Conservation (phyloP, 2,797 vertebrate species). For the Myiothlypis chrysogaster region DNA sequence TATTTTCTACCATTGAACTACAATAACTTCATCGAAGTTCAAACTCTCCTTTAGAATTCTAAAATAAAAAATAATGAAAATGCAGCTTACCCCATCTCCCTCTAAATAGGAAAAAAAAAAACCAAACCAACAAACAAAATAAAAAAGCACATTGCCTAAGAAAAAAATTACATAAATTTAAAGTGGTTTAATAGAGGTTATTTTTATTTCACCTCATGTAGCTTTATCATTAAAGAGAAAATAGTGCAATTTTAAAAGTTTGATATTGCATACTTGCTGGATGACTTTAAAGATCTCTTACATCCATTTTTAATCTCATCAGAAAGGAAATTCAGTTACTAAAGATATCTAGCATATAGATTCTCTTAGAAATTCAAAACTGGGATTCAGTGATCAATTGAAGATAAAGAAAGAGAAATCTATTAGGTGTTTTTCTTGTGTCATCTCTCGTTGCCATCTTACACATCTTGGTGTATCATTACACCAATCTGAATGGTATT, state of each 20-base stretch:
- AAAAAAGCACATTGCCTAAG: not conserved
- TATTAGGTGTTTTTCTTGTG: not conserved
- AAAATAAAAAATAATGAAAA: not conserved
- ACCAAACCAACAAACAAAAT: not conserved
- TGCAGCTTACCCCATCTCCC: fast-evolving
- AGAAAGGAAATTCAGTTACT: not conserved
- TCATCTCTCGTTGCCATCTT: not conserved
- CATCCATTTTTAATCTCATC: not conserved
- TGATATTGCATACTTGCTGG: fast-evolving
- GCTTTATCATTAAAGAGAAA: not conserved
- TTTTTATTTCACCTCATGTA: not conserved
- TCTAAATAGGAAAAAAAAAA: not conserved
- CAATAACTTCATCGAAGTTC: not conserved
- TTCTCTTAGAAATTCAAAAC: not conserved
- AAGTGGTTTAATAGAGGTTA: not conserved
- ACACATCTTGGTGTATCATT: not conserved
- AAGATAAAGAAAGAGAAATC: not conserved
- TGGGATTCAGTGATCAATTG: not conserved
- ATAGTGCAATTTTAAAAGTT: not conserved
- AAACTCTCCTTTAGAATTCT: not conserved
- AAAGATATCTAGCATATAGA: not conserved
- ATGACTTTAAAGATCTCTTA: not conserved
- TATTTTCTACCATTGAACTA: not conserved
- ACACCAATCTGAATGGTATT: not conserved
- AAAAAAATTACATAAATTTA: not conserved